A percentile compares a stretch with the other conserved stretches of the same genome.
Evolutionary conservation across 92 coral and sea anemone species (phyloP).

Genomic region (Scolanthus callimorphus): DNA sequence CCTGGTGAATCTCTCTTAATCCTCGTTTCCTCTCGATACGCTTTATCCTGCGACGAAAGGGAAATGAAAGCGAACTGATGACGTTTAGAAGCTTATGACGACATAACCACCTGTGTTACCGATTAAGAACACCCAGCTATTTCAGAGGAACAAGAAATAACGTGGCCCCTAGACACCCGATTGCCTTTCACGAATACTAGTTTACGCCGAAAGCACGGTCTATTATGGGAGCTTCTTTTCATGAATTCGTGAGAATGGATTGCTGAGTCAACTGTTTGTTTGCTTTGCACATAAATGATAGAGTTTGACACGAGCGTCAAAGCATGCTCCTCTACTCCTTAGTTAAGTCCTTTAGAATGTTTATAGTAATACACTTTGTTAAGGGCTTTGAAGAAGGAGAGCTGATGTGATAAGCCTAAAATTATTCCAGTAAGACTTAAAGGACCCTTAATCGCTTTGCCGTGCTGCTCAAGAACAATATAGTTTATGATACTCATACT

Average conservation of each 20-base stretch:
- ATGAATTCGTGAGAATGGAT: background rate
- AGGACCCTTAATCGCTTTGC: constrained; percentile 6
- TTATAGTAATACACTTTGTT: background rate
- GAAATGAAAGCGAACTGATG: background rate
- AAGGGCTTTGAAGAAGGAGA: background rate
- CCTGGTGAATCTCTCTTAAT: no score
- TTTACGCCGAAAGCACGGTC: no score
- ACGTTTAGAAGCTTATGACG: background rate
- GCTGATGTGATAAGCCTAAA: background rate
- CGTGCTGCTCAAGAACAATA: background rate
- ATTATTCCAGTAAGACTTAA: constrained; percentile 3
- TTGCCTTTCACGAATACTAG: no score
- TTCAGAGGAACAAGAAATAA: no score
- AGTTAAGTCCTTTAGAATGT: background rate
- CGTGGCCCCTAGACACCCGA: no score
- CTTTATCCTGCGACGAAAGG: background rate
- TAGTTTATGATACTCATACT: background rate
- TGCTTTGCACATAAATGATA: background rate
- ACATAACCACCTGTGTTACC: constrained; percentile 21
- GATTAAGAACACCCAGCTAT: constrained; percentile 3
- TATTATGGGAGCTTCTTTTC: no score
- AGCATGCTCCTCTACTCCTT: no score
- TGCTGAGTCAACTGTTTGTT: background rate
- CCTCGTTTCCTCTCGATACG: background rate
- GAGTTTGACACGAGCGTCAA: background rate